Evolutionary conservation across 2,113 vertebrate species (phyloP).

Genomic region (Fregata magnificens): DNA sequence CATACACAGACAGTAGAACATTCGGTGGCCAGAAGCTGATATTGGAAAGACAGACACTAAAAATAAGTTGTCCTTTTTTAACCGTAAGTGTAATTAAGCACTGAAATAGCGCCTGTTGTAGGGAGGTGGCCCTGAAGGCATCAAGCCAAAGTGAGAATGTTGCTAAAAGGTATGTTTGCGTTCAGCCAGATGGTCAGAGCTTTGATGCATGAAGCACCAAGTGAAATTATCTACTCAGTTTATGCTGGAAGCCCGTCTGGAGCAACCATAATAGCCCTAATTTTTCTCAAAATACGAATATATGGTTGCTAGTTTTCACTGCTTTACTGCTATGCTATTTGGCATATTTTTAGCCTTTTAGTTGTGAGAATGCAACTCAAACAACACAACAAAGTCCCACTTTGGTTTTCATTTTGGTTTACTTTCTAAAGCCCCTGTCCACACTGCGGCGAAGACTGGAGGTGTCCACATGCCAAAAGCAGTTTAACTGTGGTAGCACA

Average conservation of each 20-base stretch:
- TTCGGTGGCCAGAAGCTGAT: background rate
- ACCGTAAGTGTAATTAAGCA: background rate
- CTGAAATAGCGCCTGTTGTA: background rate
- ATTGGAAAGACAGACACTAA: background rate
- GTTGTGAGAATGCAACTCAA: background rate
- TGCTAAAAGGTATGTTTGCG: conserved; percentile 19
- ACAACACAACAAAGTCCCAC: background rate
- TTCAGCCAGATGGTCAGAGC: conserved; percentile 48
- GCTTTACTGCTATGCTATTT: background rate
- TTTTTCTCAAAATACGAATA: conserved; percentile 10
- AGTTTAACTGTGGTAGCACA: background rate
- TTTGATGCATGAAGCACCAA: background rate
- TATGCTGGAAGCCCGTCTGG: conserved; percentile 1
- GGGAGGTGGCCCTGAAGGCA: conserved; percentile 22
- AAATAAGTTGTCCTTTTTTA: conserved; percentile 21
- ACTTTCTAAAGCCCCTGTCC: background rate
- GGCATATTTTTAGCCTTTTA: background rate
- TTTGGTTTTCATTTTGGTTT: background rate
- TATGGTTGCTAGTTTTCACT: background rate
- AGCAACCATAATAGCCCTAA: background rate
- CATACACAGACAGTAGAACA: background rate
- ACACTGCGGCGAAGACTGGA: background rate
- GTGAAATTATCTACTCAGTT: conserved; percentile 26
- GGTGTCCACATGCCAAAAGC: background rate
- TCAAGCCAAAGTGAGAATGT: background rate